A percentile compares a stretch with the other conserved stretches of the same genome.
Conservation (phyloP, 1,140 invertebrate species). For the Papilio polyxenes region DNA sequence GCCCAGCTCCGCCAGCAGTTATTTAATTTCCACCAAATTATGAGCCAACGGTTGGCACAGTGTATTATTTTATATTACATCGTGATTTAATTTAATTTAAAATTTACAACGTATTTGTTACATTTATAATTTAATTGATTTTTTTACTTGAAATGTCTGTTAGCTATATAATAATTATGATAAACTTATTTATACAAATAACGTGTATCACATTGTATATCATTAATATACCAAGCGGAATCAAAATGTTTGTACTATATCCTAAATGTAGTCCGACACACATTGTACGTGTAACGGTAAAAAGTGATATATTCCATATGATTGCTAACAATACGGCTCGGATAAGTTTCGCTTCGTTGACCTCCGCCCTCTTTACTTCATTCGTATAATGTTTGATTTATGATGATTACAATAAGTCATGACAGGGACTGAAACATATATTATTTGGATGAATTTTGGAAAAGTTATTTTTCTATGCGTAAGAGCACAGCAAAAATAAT, state of each 20-base stretch:
- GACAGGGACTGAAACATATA: not conserved
- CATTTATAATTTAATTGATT: too few species aligned
- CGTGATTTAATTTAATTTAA: not conserved
- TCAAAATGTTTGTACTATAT: too few species aligned
- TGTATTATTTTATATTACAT: not conserved
- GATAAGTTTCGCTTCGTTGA: conserved; percentile 9
- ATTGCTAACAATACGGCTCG: conserved; percentile 17
- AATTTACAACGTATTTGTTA: not conserved
- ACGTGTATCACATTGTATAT: too few species aligned
- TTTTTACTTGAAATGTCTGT: too few species aligned
- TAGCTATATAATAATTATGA: too few species aligned
- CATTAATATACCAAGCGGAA: too few species aligned
- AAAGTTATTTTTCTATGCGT: not conserved
- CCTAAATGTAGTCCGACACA: too few species aligned
- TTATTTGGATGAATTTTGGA: not conserved
- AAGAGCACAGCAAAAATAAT: not conserved
- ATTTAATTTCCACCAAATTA: conserved; percentile 13
- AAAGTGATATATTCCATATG: too few species aligned
- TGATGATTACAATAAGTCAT: conserved; percentile 5
- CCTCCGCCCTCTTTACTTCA: conserved; percentile 5
- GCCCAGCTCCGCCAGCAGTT: conserved; percentile 4
- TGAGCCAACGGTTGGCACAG: not conserved
- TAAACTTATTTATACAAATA: too few species aligned
- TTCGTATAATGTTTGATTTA: conserved; percentile 11
- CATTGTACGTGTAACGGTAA: too few species aligned